These are phyloP conservation scores for Prosapia bicincta DNA, from an alignment of 2,888 invertebrate species.

Conservation along the genomic window DNA sequence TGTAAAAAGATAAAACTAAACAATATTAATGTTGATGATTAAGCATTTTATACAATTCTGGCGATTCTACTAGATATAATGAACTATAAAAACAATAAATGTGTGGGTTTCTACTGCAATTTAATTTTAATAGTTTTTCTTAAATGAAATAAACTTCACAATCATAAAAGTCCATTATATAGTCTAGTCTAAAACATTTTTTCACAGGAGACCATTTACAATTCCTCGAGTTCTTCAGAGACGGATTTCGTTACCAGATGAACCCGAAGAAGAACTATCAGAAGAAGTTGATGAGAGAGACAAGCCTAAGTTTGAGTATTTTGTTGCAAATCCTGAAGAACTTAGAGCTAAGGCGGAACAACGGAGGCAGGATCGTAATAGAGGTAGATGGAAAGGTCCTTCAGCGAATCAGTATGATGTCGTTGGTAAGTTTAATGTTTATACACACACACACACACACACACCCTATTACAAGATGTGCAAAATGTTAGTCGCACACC, in stretches of 20 bases:
- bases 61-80: too few relatives aligned
- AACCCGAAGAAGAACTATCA: constrained; percentile 44
- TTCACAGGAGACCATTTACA: constrained; percentile 39
- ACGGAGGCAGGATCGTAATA: constrained; percentile 42
- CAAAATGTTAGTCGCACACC: too few relatives aligned
- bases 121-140: neutral
- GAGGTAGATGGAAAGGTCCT: constrained; percentile 29
- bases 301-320: constrained; percentile 49
- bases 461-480: too few relatives aligned
- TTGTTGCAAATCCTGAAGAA: constrained; percentile 71
- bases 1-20: too few relatives aligned
- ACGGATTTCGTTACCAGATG: constrained; percentile 38
- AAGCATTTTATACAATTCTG: too few relatives aligned
- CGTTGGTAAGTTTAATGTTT: constrained; percentile 41
- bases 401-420: constrained; percentile 39
- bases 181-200: too few relatives aligned
- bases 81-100: neutral
- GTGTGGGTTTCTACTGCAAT: neutral
- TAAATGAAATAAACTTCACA: too few relatives aligned
- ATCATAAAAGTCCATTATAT: too few relatives aligned
- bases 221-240: constrained; percentile 44
- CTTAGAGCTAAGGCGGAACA: constrained; percentile 64
- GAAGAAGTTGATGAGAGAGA: constrained; percentile 40
- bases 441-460: too few relatives aligned
- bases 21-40: too few relatives aligned